phyloP scores from a whole-genome alignment of 2,113 vertebrate species.

The Indicator maculatus region DNA sequence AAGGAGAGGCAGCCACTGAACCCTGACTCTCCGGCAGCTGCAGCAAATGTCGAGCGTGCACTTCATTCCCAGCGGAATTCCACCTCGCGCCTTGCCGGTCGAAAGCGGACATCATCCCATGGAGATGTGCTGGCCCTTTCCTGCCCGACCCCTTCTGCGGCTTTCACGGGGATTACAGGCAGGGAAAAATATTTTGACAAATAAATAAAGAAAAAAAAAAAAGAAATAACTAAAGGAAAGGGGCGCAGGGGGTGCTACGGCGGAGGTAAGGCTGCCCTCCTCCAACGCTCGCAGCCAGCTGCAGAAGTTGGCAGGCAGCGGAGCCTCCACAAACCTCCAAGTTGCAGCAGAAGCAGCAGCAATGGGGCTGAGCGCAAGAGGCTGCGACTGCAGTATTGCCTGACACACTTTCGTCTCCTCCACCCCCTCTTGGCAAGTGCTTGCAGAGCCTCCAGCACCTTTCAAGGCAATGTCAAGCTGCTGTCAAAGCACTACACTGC shows the following conservation, averaged over 20 bases:
- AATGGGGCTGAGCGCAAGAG: neutral
- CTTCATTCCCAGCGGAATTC: conserved; percentile 13
- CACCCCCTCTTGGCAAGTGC: conserved; percentile 65
- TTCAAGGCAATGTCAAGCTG: conserved; percentile 73
- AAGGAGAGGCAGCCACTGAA: neutral
- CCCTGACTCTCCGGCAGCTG: neutral
- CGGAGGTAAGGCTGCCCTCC: neutral
- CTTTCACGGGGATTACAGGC: neutral
- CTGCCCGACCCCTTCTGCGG: neutral
- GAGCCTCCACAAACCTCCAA: neutral
- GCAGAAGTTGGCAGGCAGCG: conserved; percentile 24
- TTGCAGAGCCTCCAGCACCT: conserved; percentile 68
- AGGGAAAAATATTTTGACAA: no score
- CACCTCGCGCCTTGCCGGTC: neutral
- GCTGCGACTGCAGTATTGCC: conserved; percentile 56
- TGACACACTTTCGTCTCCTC: conserved; percentile 53
- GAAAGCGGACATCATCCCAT: neutral
- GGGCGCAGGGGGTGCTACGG: neutral
- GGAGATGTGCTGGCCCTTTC: neutral
- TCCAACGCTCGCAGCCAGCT: neutral
- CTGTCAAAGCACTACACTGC: conserved; percentile 38
- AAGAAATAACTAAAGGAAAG: accelerated
- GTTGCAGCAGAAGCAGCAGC: conserved; percentile 46
- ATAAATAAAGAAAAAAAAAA: no score
- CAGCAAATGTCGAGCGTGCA: neutral